Evolutionary conservation across 2,113 vertebrate genomes (phyloP), one percentile per base, ranked within the genome.

Genomic region (Brachypodius melanocephalos): DNA sequence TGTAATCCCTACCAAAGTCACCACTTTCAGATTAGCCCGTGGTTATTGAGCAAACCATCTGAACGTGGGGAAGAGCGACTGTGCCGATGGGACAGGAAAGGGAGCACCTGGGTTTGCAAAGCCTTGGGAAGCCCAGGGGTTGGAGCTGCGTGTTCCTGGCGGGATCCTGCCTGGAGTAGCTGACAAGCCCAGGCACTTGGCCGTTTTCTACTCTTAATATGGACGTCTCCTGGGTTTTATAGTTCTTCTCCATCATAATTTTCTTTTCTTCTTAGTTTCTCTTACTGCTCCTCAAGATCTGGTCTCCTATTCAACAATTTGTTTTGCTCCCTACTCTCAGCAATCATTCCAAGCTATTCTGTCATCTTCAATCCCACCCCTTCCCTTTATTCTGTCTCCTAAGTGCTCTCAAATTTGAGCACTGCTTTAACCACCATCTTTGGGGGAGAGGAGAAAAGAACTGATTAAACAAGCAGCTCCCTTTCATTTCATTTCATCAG

Each of bases 101-200:
- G 67, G 58, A 84, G 42, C n/a, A 42, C 32, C 13, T 28, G 93
- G 82, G 19, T 62, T 5, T 61, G 75, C 63, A 57, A 12, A 32
- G 43, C 52, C 19, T 61, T 25, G 26, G 26, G 49, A 72, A 36
- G 20, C 29, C 10, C 7, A 21, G 49, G 22, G 36, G 1, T 4
- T 54, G 58, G 85, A 71, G 29, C 84, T 59, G 32, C 0, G 0
- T 1, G 2, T 24, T 5, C 32, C 45, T 45, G 31, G 15, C 10
- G 34, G 38, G 55, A 14, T n/a, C 3, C n/a, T 74, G 51, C 26
- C 40, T 57, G 73, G 17, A 31, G 61, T 12, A 12, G 69, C 6
- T 75, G 49, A 34, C 16, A 1, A 19, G 20, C 45, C 34, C 29
- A 48, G 36, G 49, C 21, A 18, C 36, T 16, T 52, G 68, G 32